Evolutionary conservation across 2,888 invertebrate genomes (phyloP).

Genomic region (Ornithoptera priamus): DNA sequence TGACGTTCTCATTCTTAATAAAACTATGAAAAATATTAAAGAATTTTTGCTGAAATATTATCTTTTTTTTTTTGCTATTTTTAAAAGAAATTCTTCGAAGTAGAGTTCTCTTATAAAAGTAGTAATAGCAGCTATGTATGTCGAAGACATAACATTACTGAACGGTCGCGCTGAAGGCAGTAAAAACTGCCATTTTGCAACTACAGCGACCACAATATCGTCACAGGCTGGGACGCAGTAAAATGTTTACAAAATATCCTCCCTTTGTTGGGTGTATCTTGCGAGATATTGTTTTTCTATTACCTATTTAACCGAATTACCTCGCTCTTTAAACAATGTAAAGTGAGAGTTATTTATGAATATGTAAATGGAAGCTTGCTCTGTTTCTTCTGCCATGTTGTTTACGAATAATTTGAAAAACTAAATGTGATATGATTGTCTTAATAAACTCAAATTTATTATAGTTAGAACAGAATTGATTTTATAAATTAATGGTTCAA

Average conservation of each 20-base stretch:
- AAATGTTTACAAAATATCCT: conserved; percentile 76
- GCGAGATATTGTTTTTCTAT: conserved; percentile 69
- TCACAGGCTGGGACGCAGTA: conserved; percentile 74
- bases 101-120: conserved; percentile 6
- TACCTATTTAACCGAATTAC: conserved; percentile 45
- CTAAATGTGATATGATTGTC: no score
- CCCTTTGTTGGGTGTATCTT: conserved; percentile 62
- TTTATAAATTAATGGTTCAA: no score
- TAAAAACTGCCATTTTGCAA: conserved; percentile 72
- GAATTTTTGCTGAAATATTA: background rate
- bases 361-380: background rate
- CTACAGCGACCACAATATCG: conserved; percentile 72
- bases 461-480: no score
- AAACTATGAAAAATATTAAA: background rate
- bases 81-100: background rate
- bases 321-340: conserved; percentile 11
- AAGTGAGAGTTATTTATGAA: conserved; percentile 1
- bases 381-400: no score
- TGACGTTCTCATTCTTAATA: no score
- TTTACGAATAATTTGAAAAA: no score
- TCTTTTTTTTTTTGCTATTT: background rate
- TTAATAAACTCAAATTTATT: no score
- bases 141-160: conserved; percentile 47
- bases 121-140: conserved; percentile 14
- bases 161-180: conserved; percentile 63